Evolutionary conservation across 2,797 vertebrate genomes (phyloP).

Genomic region (Phalanger gymnotis): DNA sequence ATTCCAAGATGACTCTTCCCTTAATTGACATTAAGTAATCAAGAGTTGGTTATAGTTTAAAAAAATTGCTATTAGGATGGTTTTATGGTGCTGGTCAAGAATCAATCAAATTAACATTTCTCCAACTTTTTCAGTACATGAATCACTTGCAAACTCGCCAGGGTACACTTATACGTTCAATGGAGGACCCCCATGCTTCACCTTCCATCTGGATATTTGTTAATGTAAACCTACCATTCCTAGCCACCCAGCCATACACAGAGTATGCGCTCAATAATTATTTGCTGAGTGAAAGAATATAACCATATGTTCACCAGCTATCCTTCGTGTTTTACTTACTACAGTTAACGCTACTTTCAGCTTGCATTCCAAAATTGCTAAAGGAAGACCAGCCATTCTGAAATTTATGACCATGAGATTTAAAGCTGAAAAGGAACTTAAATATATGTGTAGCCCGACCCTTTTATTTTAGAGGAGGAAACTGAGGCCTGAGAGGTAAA

Average conservation of each 20-base stretch:
- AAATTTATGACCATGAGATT: not conserved
- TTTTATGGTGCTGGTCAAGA: not conserved
- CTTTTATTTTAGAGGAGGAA: not conserved
- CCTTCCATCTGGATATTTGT: not conserved
- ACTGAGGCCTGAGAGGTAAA: not conserved
- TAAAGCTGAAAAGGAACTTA: not conserved
- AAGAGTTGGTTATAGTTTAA: not conserved
- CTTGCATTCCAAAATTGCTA: slow-evolving; percentile 10
- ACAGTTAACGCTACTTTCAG: not conserved
- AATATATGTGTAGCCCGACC: too few species aligned
- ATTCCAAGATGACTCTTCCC: not conserved
- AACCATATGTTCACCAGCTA: not conserved
- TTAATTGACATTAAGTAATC: not conserved
- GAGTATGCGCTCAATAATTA: not conserved
- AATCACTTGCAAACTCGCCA: slow-evolving; percentile 33
- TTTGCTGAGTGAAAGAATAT: not conserved
- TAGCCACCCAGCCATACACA: not conserved
- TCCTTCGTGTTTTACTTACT: not conserved
- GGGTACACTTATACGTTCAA: not conserved
- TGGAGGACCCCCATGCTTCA: not conserved
- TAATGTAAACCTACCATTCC: not conserved
- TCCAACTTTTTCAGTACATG: slow-evolving; percentile 10
- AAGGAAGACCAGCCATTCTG: not conserved
- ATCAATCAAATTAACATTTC: not conserved
- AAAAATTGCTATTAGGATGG: not conserved